Conservation (phyloP, 2,888 invertebrate genomes). For the Phymatocera aterrima region DNA sequence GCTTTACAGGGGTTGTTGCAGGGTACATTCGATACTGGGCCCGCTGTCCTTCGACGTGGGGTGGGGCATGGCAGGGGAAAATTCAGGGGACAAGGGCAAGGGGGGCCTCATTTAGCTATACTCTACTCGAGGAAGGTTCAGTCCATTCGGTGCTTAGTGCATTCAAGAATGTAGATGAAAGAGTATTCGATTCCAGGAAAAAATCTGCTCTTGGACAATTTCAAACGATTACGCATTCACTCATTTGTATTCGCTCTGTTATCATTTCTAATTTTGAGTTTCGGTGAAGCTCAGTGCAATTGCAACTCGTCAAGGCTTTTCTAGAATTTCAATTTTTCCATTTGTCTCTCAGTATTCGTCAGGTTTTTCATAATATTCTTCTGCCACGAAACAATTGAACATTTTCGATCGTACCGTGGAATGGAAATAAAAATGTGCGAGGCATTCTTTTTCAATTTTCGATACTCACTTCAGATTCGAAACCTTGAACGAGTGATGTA, state of each 20-base stretch:
- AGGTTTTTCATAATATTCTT: too few species aligned
- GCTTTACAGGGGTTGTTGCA: constrained; percentile 66
- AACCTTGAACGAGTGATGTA: constrained; percentile 56
- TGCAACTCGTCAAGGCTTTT: too few species aligned
- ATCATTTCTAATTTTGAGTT: too few species aligned
- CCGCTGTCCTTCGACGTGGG: constrained; percentile 57
- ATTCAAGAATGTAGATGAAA: neutral
- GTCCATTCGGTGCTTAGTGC: neutral
- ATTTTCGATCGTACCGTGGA: too few species aligned
- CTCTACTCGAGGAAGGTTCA: neutral
- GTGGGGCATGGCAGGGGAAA: constrained; percentile 3
- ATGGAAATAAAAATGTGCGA: too few species aligned
- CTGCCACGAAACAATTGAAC: too few species aligned
- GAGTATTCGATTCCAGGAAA: neutral
- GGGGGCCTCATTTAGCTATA: constrained; percentile 33
- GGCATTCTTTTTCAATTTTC: neutral
- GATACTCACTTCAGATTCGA: constrained; percentile 22
- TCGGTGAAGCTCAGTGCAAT: too few species aligned
- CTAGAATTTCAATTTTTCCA: too few species aligned
- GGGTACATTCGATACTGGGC: constrained; percentile 66
- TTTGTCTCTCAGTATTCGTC: too few species aligned
- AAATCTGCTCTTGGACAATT: neutral
- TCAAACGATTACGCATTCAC: neutral
- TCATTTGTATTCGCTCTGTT: neutral
- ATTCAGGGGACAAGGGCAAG: neutral